A percentile compares a stretch with the other conserved stretches of the same genome.
phyloP scores from a whole-genome alignment of 2,888 invertebrate species.

The Strigamia crassipes region DNA sequence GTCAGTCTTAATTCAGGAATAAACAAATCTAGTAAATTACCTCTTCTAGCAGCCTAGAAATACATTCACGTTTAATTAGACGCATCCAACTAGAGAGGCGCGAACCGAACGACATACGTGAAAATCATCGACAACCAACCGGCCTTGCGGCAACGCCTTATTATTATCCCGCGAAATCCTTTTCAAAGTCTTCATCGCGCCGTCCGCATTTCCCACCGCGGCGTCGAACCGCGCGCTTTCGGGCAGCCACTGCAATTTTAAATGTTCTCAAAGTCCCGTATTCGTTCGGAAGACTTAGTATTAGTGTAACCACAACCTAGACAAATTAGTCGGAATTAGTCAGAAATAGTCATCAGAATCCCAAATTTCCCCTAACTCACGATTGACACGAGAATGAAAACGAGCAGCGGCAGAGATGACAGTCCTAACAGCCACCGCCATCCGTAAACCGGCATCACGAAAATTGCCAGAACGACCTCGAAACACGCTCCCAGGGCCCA shows the following conservation, averaged over 20 bases:
- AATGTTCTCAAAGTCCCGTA: too few species aligned
- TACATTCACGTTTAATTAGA: background rate
- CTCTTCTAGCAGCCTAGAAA: conserved; percentile 56
- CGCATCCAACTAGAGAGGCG: background rate
- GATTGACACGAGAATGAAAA: conserved; percentile 67
- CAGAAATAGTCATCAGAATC: too few species aligned
- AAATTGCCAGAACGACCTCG: conserved; percentile 85
- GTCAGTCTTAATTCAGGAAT: conserved; percentile 78
- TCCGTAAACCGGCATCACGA: conserved; percentile 88
- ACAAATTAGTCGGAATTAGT: too few species aligned
- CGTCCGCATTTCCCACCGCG: conserved; percentile 82
- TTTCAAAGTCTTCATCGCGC: conserved; percentile 81
- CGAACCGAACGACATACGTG: conserved; percentile 53
- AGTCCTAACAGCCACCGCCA: conserved; percentile 90
- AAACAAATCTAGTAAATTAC: conserved; percentile 61
- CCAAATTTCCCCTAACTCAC: conserved; percentile 55
- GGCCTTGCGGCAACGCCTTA: conserved; percentile 82
- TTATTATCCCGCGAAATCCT: conserved; percentile 87
- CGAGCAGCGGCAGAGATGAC: conserved; percentile 83
- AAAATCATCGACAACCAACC: conserved; percentile 74
- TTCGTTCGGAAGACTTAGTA: too few species aligned
- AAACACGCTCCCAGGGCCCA: conserved; percentile 95
- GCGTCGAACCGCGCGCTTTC: conserved; percentile 90
- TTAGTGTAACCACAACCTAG: conserved; percentile 55
- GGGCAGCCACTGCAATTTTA: conserved; percentile 77